Evolutionary conservation across 1,140 invertebrate genomes (phyloP).

Genomic region (Drosophila melanica): DNA sequence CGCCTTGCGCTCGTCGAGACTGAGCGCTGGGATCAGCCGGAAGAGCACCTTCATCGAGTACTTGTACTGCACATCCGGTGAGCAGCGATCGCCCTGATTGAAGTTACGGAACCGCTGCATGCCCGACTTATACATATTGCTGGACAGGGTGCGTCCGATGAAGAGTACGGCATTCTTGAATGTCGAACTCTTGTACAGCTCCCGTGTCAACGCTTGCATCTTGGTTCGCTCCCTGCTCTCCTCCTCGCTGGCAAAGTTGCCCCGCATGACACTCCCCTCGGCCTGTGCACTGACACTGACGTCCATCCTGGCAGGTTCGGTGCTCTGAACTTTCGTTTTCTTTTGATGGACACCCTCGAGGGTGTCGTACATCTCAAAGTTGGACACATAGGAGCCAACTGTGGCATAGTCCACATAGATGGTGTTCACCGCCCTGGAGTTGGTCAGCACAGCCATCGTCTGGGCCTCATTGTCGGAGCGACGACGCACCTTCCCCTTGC

Average conservation of each 20-base stretch:
- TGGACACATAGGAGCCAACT: slow-evolving; percentile 87
- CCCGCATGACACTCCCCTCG: neutral
- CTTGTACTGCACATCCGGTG: slow-evolving; percentile 86
- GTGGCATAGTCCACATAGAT: slow-evolving; percentile 85
- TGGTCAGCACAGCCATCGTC: slow-evolving; percentile 86
- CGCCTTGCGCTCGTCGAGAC: slow-evolving; percentile 68
- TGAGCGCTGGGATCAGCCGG: slow-evolving; percentile 84
- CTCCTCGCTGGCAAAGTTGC: slow-evolving; percentile 12
- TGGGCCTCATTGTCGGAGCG: slow-evolving; percentile 88
- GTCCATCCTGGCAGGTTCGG: neutral
- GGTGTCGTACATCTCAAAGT: slow-evolving; percentile 90
- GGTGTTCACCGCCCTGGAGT: slow-evolving; percentile 86
- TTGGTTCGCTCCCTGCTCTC: slow-evolving; percentile 11
- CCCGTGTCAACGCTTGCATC: neutral
- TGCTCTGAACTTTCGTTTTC: neutral
- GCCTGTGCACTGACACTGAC: neutral
- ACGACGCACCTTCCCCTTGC: slow-evolving; percentile 87
- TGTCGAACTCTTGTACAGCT: slow-evolving; percentile 17
- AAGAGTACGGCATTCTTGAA: slow-evolving; percentile 53
- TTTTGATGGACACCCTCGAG: slow-evolving; percentile 28
- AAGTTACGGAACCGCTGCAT: slow-evolving; percentile 72
- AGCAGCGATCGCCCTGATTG: slow-evolving; percentile 84
- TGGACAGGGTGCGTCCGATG: slow-evolving; percentile 64
- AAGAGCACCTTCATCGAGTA: slow-evolving; percentile 88
- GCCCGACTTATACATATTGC: slow-evolving; percentile 48